Evolutionary conservation across 2,888 invertebrate species (phyloP), one percentile per base, ranked within the genome.

Genomic region (Hylaea fasciaria): DNA sequence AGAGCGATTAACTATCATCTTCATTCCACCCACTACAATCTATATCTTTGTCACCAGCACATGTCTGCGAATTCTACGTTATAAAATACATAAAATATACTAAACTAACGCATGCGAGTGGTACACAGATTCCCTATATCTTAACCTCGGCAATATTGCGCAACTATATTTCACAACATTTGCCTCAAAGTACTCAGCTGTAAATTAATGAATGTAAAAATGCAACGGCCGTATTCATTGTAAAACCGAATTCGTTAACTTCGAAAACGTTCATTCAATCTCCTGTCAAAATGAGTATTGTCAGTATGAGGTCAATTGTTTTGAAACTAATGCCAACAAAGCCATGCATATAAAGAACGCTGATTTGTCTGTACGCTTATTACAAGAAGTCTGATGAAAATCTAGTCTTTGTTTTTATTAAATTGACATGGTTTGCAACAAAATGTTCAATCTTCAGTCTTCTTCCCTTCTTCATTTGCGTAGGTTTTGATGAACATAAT

Each of bases 81-180:
- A 12, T 37, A n/a, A 35, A 35, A 35, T 8, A 3, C 10, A 35
- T 28, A 28, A 32, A 32, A 32, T 2, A 9, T 9, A 32, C 9
- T 10, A 32, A 32, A 22, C 35, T 37, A 37, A 37, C 1, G n/a
- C 11, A n/a, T 45, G n/a, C 14, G 14, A 46, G 9, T 22, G 28
- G 37, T 28, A 14, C 22, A 41, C 14, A 17, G 13, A 39, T 29
- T 35, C 13, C 46, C 28, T 32, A 43, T 13, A 48, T 41, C 29
- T 40, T 56, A 51, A 56, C 58, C 56, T 58, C 58, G 48, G 10
- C n/a, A 17, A 43, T 62, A 40, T 62, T 60, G 51, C 57, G 50
- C 39, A 57, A 57, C 37, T 32, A 22, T 39, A 44, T 65, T 63
- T 60, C 51, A 40, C 54, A 62, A 65, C 17, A 44, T n/a, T 16